Evolutionary conservation across 2,888 invertebrate species (phyloP), one percentile per base, ranked within the genome.

Genomic region (Gymnocheta viridis): DNA sequence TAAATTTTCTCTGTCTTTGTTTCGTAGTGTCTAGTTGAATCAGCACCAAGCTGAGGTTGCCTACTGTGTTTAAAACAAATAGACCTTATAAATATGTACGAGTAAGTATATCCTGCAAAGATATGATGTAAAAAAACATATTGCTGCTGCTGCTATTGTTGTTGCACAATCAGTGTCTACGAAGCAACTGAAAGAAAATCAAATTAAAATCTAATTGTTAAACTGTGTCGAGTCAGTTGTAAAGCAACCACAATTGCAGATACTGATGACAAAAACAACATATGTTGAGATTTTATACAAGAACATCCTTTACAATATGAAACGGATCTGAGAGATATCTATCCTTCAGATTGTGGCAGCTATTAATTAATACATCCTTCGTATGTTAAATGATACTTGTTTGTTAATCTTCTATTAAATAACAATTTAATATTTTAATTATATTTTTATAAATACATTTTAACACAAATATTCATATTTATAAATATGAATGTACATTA

Each of bases 401-500:
- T 51, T 58, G 9, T 29, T 78, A 2, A n/a, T 51, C 6, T 29
- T n/a, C 2, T 54, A 67, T 79, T 64, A 35, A 79, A 73, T 73
- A 64, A 66, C 56, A 47, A 14, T 66, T 72, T 38, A 62, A 27
- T n/a, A n/a, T 64, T 70, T 32, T 56, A 67, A 12, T 62, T 44
- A 47, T 29, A 38, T 49, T 14, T 51, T 24, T 67, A 41, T 17
- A 49, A 73, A 66, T 60, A 67, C 9, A 47, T 41, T 69, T 70
- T 62, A 70, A 82, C 74, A 81, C 62, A 82, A 58, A 77, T 58
- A 44, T 72, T 56, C 9, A 51, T 49, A 41, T 12, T 2, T 47
- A 47, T 67, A 67, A 51, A 60, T 74, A 69, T 58, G 17, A 67
- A 69, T 60, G 51, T 74, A 82, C 54, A 81, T n/a, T n/a, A n/a